These are phyloP conservation scores for Podiceps cristatus DNA, from an alignment of 2,113 vertebrate genomes.

Conservation along the genomic window DNA sequence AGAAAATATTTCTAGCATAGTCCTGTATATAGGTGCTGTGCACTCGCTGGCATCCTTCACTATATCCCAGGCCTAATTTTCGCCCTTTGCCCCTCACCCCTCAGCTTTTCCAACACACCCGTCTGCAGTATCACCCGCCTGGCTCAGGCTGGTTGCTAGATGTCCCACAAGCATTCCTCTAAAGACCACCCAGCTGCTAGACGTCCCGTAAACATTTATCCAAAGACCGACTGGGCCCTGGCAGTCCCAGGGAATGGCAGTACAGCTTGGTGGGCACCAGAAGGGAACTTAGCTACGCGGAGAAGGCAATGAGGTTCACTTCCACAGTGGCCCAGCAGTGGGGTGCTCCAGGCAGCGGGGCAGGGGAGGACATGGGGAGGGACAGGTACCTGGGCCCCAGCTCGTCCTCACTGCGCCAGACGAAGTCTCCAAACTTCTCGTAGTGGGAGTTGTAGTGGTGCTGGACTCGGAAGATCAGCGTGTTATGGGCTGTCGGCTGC, in stretches of 20 bases:
- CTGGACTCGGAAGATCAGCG: slow-evolving; percentile 91
- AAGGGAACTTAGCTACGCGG: not conserved
- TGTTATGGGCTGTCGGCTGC: slow-evolving; percentile 98
- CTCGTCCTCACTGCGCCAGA: slow-evolving; percentile 97
- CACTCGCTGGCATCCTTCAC: not conserved
- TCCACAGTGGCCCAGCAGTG: not conserved
- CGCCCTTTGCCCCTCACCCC: not conserved
- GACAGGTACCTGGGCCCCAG: slow-evolving; percentile 91
- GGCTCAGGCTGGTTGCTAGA: not conserved
- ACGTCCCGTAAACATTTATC: not conserved
- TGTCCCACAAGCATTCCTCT: not conserved
- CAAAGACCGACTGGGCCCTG: not conserved
- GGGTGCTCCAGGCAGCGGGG: not conserved
- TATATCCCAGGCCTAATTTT: not conserved
- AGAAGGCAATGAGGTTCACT: not conserved
- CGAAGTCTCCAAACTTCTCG: slow-evolving; percentile 98
- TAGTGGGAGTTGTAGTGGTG: slow-evolving; percentile 99
- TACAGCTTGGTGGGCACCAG: not conserved
- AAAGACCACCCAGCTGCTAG: not conserved
- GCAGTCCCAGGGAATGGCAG: not conserved
- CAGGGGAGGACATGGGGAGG: not conserved
- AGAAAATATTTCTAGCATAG: not conserved
- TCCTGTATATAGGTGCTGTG: not conserved
- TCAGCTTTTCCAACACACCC: not conserved
- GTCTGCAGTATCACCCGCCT: not conserved